Evolutionary conservation across 35 echinoderm and acorn worm genomes (phyloP).

Genomic region (Apostichopus japonicus): DNA sequence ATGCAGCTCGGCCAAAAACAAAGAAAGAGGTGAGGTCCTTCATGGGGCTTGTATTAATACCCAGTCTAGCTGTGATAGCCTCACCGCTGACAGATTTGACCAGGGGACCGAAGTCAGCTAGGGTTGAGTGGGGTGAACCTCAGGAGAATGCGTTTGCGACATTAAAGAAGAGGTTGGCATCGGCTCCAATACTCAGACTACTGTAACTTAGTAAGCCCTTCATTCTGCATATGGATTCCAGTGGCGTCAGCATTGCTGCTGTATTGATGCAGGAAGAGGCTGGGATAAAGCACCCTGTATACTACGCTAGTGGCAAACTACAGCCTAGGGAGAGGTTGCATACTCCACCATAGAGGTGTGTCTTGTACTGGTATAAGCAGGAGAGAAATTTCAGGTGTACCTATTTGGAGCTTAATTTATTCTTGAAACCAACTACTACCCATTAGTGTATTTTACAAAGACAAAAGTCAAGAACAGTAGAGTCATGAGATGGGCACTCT

Average conservation of each 20-base stretch:
- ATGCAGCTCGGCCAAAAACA: conserved; percentile 48
- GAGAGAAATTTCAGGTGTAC: conserved; percentile 24
- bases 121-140: neutral
- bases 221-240: neutral
- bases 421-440: conserved; percentile 31
- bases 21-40: conserved; percentile 65
- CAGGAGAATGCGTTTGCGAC: conserved; percentile 36
- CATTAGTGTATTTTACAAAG: neutral
- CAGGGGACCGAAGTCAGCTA: neutral
- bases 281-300: neutral
- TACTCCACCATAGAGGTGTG: conserved; percentile 63
- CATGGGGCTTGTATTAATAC: conserved; percentile 54
- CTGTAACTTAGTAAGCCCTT: too few relatives aligned
- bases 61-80: conserved; percentile 59
- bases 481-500: neutral
- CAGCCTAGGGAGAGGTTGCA: neutral
- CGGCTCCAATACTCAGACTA: too few relatives aligned
- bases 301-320: conserved; percentile 58
- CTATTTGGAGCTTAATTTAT: neutral
- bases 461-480: conserved; percentile 27
- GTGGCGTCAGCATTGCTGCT: conserved; percentile 24
- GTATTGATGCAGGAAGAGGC: conserved; percentile 5
- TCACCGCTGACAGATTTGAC: conserved; percentile 49
- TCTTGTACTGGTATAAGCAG: conserved; percentile 56
- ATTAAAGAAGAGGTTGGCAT: too few relatives aligned